A percentile compares a stretch with the other conserved stretches of the same genome.
Conservation (phyloP, 2,888 invertebrate genomes). For the Agrypnus murinus region DNA sequence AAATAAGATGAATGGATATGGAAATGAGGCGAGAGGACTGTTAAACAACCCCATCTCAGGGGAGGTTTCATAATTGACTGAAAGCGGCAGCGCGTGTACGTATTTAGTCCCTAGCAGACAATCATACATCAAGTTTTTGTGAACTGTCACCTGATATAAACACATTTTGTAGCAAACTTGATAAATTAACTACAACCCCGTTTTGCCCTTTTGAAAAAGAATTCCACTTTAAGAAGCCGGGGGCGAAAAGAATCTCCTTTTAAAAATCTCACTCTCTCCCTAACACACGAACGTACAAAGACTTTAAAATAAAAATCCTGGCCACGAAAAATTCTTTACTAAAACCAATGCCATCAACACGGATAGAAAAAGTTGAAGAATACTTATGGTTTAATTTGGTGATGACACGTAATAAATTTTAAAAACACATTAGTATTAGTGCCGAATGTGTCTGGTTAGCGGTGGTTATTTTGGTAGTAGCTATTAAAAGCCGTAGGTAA, state of each 20-base stretch:
- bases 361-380: too few species aligned
- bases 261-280: conserved; percentile 10
- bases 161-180: conserved; percentile 50
- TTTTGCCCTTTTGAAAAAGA: conserved; percentile 34
- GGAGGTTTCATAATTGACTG: conserved; percentile 56
- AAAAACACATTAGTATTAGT: too few species aligned
- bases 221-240: conserved; percentile 26
- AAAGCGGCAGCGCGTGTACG: conserved; percentile 54
- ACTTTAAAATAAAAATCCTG: too few species aligned
- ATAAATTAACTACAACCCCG: conserved; percentile 47
- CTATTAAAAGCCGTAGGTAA: too few species aligned
- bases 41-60: conserved; percentile 55
- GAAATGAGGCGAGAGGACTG: conserved; percentile 56
- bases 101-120: conserved; percentile 51
- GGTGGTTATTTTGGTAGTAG: too few species aligned
- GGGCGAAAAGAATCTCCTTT: conserved; percentile 3
- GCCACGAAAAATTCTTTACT: too few species aligned
- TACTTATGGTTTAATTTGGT: too few species aligned
- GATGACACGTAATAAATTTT: too few species aligned
- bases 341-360: too few species aligned
- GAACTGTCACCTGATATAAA: conserved; percentile 53
- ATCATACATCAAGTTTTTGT: conserved; percentile 55
- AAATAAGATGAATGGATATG: conserved; percentile 57
- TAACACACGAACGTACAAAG: neutral
- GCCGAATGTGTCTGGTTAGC: too few species aligned